Evolutionary conservation across 2,888 invertebrate species (phyloP).

Genomic region (Melanchra persicariae): DNA sequence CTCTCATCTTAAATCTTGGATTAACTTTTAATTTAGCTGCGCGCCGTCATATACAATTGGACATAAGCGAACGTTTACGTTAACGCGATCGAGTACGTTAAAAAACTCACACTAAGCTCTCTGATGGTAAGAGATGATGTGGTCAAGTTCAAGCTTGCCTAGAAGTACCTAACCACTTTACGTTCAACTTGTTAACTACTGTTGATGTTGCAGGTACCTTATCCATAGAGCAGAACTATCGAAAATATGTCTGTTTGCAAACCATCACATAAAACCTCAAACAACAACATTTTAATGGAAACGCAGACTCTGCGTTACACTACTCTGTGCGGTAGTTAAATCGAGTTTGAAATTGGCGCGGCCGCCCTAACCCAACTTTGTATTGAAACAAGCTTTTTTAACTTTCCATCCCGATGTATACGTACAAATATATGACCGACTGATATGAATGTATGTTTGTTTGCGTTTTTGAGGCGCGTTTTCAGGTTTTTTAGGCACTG

Average conservation of each 20-base stretch:
- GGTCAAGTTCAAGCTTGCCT: too few relatives aligned
- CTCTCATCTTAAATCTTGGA: too few relatives aligned
- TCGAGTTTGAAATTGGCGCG: constrained; percentile 78
- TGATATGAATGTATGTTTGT: constrained; percentile 1
- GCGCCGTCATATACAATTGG: too few relatives aligned
- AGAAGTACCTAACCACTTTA: too few relatives aligned
- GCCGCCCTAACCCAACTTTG: constrained; percentile 57
- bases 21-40: too few relatives aligned
- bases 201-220: neutral
- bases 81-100: too few relatives aligned
- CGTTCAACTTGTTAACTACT: neutral
- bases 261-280: constrained; percentile 42
- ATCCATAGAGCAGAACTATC: neutral
- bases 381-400: constrained; percentile 61
- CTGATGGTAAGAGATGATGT: too few relatives aligned
- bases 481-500: too few relatives aligned
- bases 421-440: neutral
- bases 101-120: too few relatives aligned
- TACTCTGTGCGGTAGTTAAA: constrained; percentile 71
- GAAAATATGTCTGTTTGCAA: constrained; percentile 23
- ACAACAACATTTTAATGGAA: constrained; percentile 48
- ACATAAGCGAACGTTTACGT: too few relatives aligned
- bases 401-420: constrained; percentile 10
- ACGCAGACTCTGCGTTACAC: constrained; percentile 35
- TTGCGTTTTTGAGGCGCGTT: constrained; percentile 7